A percentile compares a stretch with the other conserved stretches of the same genome.
phyloP scores from a whole-genome alignment of 2,113 vertebrate species.

The Pimephales promelas region DNA sequence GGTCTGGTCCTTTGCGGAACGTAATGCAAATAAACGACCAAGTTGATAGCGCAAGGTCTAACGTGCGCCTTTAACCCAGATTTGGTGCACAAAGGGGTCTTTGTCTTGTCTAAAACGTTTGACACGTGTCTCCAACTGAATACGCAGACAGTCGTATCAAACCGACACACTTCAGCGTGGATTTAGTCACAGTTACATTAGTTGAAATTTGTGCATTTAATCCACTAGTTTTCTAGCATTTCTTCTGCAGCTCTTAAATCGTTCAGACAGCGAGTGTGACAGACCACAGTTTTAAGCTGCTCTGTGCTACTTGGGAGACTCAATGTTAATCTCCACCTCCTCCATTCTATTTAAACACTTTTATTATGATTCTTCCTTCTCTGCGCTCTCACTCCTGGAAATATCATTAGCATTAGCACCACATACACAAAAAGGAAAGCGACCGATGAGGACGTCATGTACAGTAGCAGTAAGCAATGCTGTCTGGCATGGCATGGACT shows the following conservation, averaged over 20 bases:
- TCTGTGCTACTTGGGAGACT: constrained; percentile 52
- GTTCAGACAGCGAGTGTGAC: constrained; percentile 61
- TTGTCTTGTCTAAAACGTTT: constrained; percentile 34
- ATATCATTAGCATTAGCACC: neutral
- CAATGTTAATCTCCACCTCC: constrained; percentile 59
- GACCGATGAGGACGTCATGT: neutral
- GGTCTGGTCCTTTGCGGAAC: neutral
- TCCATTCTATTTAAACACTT: constrained; percentile 57
- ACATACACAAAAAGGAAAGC: neutral
- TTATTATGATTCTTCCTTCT: constrained; percentile 40
- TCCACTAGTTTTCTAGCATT: constrained; percentile 53
- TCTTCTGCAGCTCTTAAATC: constrained; percentile 46
- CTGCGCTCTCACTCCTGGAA: constrained; percentile 7
- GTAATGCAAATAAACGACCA: constrained; percentile 27
- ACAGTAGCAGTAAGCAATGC: neutral
- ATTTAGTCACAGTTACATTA: constrained; percentile 46
- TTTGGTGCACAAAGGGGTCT: constrained; percentile 12
- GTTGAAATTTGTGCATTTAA: constrained; percentile 52
- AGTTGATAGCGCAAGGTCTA: constrained; percentile 6
- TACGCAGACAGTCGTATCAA: constrained; percentile 42
- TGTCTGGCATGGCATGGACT: neutral
- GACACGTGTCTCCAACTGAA: neutral
- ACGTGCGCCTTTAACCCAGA: neutral
- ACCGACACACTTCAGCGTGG: constrained; percentile 25
- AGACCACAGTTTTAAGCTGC: constrained; percentile 53